Evolutionary conservation across 2,113 vertebrate species (phyloP), one percentile per base, ranked within the genome.

Genomic region (Oreochromis niloticus): DNA sequence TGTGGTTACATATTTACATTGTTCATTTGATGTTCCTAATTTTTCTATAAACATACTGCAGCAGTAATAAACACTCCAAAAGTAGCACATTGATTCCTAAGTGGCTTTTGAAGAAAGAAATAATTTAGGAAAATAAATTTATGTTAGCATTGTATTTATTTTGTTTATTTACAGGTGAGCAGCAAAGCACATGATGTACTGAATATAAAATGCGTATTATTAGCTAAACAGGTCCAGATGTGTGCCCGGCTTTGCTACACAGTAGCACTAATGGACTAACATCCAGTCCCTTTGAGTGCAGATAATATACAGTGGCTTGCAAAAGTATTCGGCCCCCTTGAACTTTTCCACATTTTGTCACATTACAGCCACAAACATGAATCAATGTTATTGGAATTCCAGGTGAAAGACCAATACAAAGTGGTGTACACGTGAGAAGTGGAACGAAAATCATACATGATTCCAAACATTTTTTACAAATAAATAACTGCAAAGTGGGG

Each of bases 231-330:
- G 59, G 59, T 36, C 9, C 61, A 36, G 32, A 66, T 66, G 32
- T 63, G 59, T 63, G 59, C 17, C 32, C 1, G 5, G 59, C 36
- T 36, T 8, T 36, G 36, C 6, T 19, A 63, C 59, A 63, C 3
- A 19, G 59, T 0, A 11, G 9, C 59, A 63, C 59, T 36, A 12
- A 0, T n/a, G 59, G 59, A 19, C 17, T 3, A 63, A 2, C 59
- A 63, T 36, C 32, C 32, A 4, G 9, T 12, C 32, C 59, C 32
- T 36, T 11, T 63, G 17, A 63, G 32, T 63, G 32, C 59, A 55
- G n/a, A 55, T 24, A 55, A 22, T 6, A 24, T 55, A 27, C 27
- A 27, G 27, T 27, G 27, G 27, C 27, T 27, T 27, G 27, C 27
- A 27, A 4, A 27, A 27, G 27, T 27, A 27, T 27, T 27, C 4